Evolutionary conservation across 2,888 invertebrate species (phyloP).

Genomic region (Parelbella ahira): DNA sequence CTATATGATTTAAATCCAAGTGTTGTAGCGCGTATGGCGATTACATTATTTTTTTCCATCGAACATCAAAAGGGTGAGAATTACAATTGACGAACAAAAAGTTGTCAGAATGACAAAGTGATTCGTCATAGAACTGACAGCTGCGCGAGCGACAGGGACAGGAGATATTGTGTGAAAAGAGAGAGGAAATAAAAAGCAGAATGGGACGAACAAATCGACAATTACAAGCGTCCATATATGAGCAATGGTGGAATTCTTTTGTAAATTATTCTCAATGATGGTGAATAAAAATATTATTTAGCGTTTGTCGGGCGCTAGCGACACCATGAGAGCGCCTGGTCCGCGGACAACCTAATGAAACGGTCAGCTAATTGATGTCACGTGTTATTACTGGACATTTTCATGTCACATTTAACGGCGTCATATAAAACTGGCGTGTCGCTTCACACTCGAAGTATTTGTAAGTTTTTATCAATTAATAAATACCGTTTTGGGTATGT

Average conservation of each 20-base stretch:
- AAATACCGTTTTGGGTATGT: too few species aligned
- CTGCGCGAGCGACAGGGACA: constrained; percentile 51
- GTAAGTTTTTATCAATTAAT: too few species aligned
- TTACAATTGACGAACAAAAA: constrained; percentile 62
- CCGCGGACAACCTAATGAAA: constrained; percentile 6
- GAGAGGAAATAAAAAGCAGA: constrained; percentile 29
- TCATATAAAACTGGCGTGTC: constrained; percentile 4
- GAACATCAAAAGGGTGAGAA: constrained; percentile 66
- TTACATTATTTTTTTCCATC: constrained; percentile 30
- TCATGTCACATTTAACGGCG: constrained; percentile 6
- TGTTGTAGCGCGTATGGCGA: constrained; percentile 13
- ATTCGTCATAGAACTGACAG: constrained; percentile 75
- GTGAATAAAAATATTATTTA: constrained; percentile 15
- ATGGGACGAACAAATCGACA: constrained; percentile 44
- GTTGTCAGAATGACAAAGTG: constrained; percentile 75
- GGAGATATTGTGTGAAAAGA: constrained; percentile 19
- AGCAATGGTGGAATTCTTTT: constrained; percentile 25
- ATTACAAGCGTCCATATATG: constrained; percentile 31
- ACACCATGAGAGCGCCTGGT: too few species aligned
- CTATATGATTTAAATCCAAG: constrained; percentile 18
- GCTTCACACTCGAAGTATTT: too few species aligned
- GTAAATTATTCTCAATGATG: constrained; percentile 17
- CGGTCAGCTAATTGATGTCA: constrained; percentile 8
- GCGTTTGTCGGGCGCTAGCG: constrained; percentile 8
- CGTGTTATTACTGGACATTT: constrained; percentile 7